Percentiles rank a stretch among this genome's conserved stretches.
These are phyloP conservation scores for Trachelipus rathkii DNA, from an alignment of 1,140 invertebrate genomes.

Conservation along the genomic window DNA sequence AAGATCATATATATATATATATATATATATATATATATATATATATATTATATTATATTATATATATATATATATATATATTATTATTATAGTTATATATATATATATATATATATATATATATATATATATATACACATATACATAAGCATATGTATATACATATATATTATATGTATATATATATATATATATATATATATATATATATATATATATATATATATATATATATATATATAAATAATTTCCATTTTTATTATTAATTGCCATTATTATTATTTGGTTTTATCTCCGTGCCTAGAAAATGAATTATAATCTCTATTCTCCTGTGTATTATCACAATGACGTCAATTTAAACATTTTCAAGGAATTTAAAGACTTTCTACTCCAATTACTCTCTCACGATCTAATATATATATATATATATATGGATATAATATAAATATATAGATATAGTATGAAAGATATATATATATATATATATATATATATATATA, in stretches of 20 bases:
- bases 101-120: too few relatives aligned
- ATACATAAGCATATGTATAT: not conserved
- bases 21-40: conserved; percentile 16
- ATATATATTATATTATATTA: not conserved
- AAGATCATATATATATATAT: conserved; percentile 19
- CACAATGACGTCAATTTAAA: too few relatives aligned
- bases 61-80: not conserved
- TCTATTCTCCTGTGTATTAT: too few relatives aligned
- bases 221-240: conserved; percentile 15
- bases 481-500: conserved; percentile 15
- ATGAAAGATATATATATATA: not conserved
- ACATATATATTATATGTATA: not conserved
- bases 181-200: not conserved
- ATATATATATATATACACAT: not conserved
- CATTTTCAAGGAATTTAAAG: too few relatives aligned
- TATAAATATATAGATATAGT: not conserved
- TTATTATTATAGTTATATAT: too few relatives aligned
- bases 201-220: conserved; percentile 11
- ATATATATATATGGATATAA: too few relatives aligned
- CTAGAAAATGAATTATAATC: too few relatives aligned
- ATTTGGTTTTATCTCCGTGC: too few relatives aligned
- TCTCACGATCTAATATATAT: not conserved
- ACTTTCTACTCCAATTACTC: too few relatives aligned
- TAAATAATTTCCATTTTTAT: not conserved
- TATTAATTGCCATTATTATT: too few relatives aligned